Percentiles rank a stretch among this genome's conserved stretches.
phyloP scores from a whole-genome alignment of 2,888 invertebrate species.

The Laspeyria flexula region DNA sequence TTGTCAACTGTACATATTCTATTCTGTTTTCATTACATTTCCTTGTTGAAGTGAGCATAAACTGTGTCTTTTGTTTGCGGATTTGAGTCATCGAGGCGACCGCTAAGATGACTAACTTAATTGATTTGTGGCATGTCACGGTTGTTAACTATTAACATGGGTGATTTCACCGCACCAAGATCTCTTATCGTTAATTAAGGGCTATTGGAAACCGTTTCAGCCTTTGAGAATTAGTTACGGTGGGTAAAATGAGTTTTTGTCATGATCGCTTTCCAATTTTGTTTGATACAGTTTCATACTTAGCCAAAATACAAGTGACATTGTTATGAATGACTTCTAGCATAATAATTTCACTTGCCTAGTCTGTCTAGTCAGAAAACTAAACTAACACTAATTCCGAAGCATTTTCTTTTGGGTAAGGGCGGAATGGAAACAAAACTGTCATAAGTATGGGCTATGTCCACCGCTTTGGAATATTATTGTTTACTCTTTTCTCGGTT shows the following conservation, averaged over 20 bases:
- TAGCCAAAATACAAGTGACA: background rate
- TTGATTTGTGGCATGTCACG: constrained; percentile 77
- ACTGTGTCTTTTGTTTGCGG: constrained; percentile 57
- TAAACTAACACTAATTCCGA: constrained; percentile 1
- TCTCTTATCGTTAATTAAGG: constrained; percentile 42
- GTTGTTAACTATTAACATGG: constrained; percentile 71
- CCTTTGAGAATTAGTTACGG: constrained; percentile 23
- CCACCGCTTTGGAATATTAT: background rate
- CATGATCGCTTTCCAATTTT: constrained; percentile 10
- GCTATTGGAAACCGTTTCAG: constrained; percentile 24
- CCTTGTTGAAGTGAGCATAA: constrained; percentile 47
- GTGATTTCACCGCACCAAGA: constrained; percentile 61
- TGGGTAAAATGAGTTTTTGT: constrained; percentile 23
- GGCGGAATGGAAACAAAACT: background rate
- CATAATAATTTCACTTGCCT: constrained; percentile 4
- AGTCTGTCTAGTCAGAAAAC: constrained; percentile 1
- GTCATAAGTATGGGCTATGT: background rate
- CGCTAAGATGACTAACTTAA: constrained; percentile 75
- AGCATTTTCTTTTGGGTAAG: background rate
- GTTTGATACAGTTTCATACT: background rate
- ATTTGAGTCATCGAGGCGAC: constrained; percentile 67
- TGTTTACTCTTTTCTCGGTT: background rate
- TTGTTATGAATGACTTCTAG: background rate
- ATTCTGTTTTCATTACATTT: constrained; percentile 45
- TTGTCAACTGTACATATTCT: constrained; percentile 38